Conservation (phyloP, 2,888 invertebrate species). For the Drosophila meridiana region DNA sequence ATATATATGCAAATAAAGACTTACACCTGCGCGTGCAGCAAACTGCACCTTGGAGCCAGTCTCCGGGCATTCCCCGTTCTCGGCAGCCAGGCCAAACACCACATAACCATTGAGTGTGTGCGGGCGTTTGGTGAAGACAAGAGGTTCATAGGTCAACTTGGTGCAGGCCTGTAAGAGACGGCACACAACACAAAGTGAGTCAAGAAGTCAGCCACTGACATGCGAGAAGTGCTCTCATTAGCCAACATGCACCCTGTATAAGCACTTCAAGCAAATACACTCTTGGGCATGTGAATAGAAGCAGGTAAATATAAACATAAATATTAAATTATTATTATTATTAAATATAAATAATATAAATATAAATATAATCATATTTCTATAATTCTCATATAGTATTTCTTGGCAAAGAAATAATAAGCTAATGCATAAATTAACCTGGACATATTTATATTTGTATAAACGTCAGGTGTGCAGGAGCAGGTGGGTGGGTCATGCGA, state of each 20-base stretch:
- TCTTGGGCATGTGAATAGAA: constrained; percentile 19
- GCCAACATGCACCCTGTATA: constrained; percentile 29
- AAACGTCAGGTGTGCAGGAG: constrained; percentile 1
- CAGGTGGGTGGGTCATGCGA: constrained; percentile 3
- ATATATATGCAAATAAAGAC: constrained; percentile 28
- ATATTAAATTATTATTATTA: too few relatives aligned
- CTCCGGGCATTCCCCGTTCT: constrained; percentile 76
- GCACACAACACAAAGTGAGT: constrained; percentile 7
- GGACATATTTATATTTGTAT: background rate
- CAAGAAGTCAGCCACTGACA: constrained; percentile 34
- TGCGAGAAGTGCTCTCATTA: constrained; percentile 54
- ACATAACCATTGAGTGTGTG: constrained; percentile 82
- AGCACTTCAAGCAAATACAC: constrained; percentile 20
- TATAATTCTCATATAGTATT: background rate
- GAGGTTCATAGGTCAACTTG: constrained; percentile 83
- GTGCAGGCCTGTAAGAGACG: constrained; percentile 79
- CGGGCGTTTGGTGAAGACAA: constrained; percentile 84
- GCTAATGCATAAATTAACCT: background rate
- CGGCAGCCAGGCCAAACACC: constrained; percentile 80
- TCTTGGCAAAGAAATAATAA: background rate
- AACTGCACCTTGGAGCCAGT: constrained; percentile 81
- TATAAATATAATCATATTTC: background rate
- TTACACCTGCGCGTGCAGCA: constrained; percentile 83
- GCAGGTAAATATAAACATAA: too few relatives aligned
- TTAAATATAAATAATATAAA: too few relatives aligned